Conservation (phyloP, 37 sponge, comb jelly and placozoan genomes). For the Spongilla lacustris region DNA sequence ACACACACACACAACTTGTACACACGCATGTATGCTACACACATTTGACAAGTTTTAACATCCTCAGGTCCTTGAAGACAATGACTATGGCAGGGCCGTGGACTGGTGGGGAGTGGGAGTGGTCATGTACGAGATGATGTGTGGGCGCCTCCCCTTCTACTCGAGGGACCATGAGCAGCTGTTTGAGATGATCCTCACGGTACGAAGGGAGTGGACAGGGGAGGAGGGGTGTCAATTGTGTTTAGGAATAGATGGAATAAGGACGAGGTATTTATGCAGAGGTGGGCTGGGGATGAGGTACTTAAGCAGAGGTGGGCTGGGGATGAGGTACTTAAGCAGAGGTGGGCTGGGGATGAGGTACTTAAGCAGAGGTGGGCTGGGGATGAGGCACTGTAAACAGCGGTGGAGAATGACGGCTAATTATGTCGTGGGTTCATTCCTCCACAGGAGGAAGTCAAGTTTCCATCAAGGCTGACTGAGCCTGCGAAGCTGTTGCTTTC, state of each 20-base stretch:
- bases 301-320: neutral
- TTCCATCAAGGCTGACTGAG: conserved; percentile 87
- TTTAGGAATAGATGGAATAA: neutral
- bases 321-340: neutral
- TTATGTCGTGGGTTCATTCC: neutral
- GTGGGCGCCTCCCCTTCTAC: conserved; percentile 98
- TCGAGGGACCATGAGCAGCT: conserved; percentile 91
- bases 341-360: neutral
- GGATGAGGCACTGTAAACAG: neutral
- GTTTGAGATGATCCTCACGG: conserved; percentile 87
- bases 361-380: neutral
- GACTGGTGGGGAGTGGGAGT: conserved; percentile 99
- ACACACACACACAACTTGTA: neutral
- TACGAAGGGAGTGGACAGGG: neutral
- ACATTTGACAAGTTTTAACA: neutral
- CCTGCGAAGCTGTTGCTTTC: conserved; percentile 68
- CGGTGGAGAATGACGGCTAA: neutral
- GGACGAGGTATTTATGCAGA: too few relatives aligned
- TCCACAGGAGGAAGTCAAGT: conserved; percentile 88
- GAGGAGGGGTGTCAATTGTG: conserved; percentile 15
- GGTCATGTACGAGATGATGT: conserved; percentile 99
- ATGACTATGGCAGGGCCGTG: conserved; percentile 95
- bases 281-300: neutral
- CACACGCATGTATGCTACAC: neutral
- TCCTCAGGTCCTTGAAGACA: conserved; percentile 91